Evolutionary conservation across 2,113 vertebrate genomes (phyloP).

Genomic region (Alosa alosa): DNA sequence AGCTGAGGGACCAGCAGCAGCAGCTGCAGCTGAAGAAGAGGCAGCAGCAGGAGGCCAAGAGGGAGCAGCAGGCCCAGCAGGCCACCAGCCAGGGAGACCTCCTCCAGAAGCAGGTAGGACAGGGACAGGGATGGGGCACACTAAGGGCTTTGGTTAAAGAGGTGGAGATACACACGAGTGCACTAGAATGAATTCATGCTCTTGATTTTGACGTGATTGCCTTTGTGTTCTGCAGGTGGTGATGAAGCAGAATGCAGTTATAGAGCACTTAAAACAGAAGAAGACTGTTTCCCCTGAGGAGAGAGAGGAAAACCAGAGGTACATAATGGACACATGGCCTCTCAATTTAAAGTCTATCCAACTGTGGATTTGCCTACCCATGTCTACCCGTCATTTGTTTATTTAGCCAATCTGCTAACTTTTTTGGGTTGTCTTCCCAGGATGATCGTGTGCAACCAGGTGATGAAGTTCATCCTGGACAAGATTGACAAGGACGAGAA

Average conservation of each 20-base stretch:
- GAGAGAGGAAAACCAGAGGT: slow-evolving; percentile 96
- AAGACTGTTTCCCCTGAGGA: slow-evolving; percentile 90
- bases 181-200: background rate
- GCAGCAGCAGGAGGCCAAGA: slow-evolving; percentile 84
- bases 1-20: slow-evolving; percentile 81
- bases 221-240: slow-evolving; percentile 76
- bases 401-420: background rate
- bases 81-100: slow-evolving; percentile 82
- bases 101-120: slow-evolving; percentile 86
- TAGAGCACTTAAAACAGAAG: slow-evolving; percentile 96
- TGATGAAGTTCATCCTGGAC: slow-evolving; percentile 98
- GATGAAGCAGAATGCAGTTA: slow-evolving; percentile 94
- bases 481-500: slow-evolving; percentile 99
- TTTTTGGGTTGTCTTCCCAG: slow-evolving; percentile 57
- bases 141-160: background rate
- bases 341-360: background rate
- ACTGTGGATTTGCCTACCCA: no score
- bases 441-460: slow-evolving; percentile 99
- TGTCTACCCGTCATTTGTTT: background rate
- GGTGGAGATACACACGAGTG: background rate
- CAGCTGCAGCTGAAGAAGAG: slow-evolving; percentile 80
- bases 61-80: slow-evolving; percentile 79
- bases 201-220: background rate
- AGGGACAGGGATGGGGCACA: background rate
- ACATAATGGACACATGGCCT: background rate